Conservation (phyloP, 2,888 invertebrate genomes). For the Dynastes tityus region DNA sequence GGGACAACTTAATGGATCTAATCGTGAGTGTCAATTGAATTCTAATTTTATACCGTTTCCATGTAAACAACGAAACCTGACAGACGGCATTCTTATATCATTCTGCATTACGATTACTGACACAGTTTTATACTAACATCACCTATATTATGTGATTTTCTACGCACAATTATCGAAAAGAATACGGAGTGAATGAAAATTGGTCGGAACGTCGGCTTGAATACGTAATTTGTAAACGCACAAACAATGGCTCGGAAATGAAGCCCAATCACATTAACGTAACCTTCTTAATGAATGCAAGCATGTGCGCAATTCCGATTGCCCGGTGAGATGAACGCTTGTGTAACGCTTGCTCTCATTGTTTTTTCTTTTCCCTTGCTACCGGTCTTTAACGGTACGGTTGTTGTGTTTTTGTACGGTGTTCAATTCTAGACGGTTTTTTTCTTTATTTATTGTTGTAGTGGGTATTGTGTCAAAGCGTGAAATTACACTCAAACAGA, state of each 20-base stretch:
- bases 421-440: background rate
- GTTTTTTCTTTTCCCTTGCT: background rate
- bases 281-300: constrained; percentile 28
- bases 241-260: constrained; percentile 27
- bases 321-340: constrained; percentile 5
- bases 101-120: constrained; percentile 25
- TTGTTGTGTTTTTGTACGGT: background rate
- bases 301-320: constrained; percentile 7
- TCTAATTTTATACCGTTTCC: constrained; percentile 14
- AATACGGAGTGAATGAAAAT: constrained; percentile 38
- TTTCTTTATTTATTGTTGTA: background rate
- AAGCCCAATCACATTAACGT: constrained; percentile 27
- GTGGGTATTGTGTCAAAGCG: background rate
- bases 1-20: background rate
- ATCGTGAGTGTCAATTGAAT: background rate
- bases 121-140: constrained; percentile 35
- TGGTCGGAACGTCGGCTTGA: constrained; percentile 12
- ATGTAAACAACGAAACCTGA: constrained; percentile 21
- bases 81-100: constrained; percentile 28
- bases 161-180: constrained; percentile 43
- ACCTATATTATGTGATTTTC: constrained; percentile 40
- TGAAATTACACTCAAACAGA: background rate
- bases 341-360: constrained; percentile 10
- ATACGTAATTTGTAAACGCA: constrained; percentile 22
- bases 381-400: constrained; percentile 10